A percentile compares a stretch with the other conserved stretches of the same genome.
Evolutionary conservation across 2,113 vertebrate species (phyloP).

Genomic region (Tiliqua scincoides): DNA sequence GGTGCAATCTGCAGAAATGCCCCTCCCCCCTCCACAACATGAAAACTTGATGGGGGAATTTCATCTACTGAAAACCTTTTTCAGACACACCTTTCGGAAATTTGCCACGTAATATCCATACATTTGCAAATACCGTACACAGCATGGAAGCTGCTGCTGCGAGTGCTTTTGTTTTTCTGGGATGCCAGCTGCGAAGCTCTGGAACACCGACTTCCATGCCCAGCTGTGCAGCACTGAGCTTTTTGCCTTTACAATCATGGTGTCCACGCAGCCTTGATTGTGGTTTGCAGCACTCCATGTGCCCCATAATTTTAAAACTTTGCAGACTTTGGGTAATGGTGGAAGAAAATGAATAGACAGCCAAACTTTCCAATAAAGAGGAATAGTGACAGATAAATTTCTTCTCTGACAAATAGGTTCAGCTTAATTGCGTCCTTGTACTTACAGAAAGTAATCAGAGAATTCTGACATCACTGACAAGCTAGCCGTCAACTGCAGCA

Average conservation of each 20-base stretch:
- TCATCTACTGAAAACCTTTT: too few species aligned
- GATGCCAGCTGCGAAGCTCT: neutral
- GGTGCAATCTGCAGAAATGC: too few species aligned
- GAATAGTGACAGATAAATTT: conserved; percentile 46
- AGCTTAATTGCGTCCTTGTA: conserved; percentile 70
- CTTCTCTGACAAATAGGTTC: conserved; percentile 63
- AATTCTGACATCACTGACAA: conserved; percentile 64
- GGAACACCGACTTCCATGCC: neutral
- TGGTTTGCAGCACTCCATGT: neutral
- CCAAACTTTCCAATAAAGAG: conserved; percentile 42
- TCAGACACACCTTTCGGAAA: too few species aligned
- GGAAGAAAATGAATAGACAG: neutral
- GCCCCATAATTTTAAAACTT: neutral
- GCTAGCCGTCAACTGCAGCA: conserved; percentile 56
- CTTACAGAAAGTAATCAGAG: conserved; percentile 72
- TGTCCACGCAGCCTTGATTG: neutral
- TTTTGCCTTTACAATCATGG: neutral
- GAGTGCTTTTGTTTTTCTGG: neutral
- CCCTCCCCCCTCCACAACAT: too few species aligned
- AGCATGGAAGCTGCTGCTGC: neutral
- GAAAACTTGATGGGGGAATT: too few species aligned
- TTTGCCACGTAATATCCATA: neutral
- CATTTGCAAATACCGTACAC: neutral
- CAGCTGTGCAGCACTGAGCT: too few species aligned
- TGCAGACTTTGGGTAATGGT: neutral